Base-by-base conservation (phyloP, 2,797 vertebrate species). In the Falco rusticolus region DNA sequence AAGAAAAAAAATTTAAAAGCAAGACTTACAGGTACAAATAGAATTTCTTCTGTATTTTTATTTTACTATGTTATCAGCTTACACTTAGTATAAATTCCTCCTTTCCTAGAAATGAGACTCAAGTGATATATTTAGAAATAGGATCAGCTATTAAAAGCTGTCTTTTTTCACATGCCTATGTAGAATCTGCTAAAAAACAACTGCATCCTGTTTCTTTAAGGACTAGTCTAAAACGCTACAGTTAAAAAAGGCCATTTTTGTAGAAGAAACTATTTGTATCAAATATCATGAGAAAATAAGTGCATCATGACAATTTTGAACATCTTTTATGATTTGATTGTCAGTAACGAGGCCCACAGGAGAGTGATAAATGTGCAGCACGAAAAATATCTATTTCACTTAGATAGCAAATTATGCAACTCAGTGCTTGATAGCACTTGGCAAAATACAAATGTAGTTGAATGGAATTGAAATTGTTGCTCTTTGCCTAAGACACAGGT, bases 381-480 rank as follows among this genome's bases (percentile, higher is more conserved):
- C 94, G 96, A 98, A 97, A 98, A 98, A 98, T 97, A 98, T 98
- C 98, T 98, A 97, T 98, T 98, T 98, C 97, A 98, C 98, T 97
- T 98, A 98, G 97, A 91, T 95, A 95, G 96, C 96, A 98, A 98
- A 98, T 98, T 98, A 98, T 98, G 97, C 98, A 98, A 97, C 98
- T 98, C 97, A 83, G 96, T 93, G 98, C 97, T 97, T 98, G 97
- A 98, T 98, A 98, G 98, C 98, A 98, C 93, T 98, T 98, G 98
- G 98, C 98, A 99, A 99, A 99, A 99, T 98, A 99, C 98, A 99
- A 99, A 99, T 98, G 98, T 98, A 98, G 98, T 98, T 98, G 98
- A 99, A 99, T 99, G 98, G 98, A 98, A 98, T 98, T 99, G 98
- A 99, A 99, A 99, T 99, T 98, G 99, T 98, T 97, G 98, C 98